Conservation (phyloP, 2,888 invertebrate species). For the Xylophagus ater region DNA sequence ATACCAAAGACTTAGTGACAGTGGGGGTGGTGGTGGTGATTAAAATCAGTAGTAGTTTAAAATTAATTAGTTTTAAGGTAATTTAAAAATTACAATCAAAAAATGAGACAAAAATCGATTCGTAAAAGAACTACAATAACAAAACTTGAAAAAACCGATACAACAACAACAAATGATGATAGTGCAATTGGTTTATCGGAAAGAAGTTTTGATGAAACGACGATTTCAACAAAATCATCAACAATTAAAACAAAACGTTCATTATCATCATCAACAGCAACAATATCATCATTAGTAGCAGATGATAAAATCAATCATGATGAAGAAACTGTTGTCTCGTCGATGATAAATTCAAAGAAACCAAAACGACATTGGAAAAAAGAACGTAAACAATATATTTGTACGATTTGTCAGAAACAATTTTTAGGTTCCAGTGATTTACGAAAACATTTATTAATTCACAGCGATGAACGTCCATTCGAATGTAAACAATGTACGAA, state of each 20-base stretch:
- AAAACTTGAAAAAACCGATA: no score
- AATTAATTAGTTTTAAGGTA: background rate
- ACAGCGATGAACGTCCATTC: slow-evolving; percentile 53
- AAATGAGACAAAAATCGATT: background rate
- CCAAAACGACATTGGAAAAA: background rate
- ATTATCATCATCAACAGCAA: background rate
- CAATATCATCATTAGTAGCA: no score
- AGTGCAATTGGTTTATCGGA: no score
- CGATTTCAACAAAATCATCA: no score
- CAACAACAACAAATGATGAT: no score
- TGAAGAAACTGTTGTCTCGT: no score
- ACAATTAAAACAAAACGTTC: background rate
- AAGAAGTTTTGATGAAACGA: no score
- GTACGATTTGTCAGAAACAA: slow-evolving; percentile 51
- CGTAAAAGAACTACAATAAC: no score
- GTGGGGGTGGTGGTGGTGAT: no score
- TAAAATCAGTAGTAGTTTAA: background rate
- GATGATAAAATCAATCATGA: no score
- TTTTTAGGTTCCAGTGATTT: slow-evolving; percentile 55
- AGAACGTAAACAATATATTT: slow-evolving; percentile 40
- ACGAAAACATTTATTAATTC: slow-evolving; percentile 54
- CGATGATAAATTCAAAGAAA: background rate
- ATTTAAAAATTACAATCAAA: background rate
- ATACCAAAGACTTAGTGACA: no score
- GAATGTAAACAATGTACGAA: slow-evolving; percentile 51